Evolutionary conservation across 2,113 vertebrate genomes (phyloP).

Genomic region (Apistogramma diplotaenia): DNA sequence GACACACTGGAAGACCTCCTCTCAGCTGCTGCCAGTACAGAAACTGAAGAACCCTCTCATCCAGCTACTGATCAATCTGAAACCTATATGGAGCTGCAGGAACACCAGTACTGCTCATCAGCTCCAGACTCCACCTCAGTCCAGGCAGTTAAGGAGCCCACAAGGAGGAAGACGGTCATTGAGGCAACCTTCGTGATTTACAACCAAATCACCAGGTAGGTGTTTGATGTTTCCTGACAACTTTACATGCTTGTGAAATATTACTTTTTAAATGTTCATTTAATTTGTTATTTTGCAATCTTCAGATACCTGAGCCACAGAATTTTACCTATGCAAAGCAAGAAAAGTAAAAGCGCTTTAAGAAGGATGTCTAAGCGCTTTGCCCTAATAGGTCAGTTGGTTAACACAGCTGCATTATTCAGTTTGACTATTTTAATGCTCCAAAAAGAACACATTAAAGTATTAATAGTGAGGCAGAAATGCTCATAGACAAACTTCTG

Average conservation of each 20-base stretch:
- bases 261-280: rapidly evolving
- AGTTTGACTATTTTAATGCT: neutral
- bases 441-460: rapidly evolving
- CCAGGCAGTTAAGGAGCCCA: neutral
- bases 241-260: rapidly evolving
- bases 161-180: neutral
- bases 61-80: neutral
- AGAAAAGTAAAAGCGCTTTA: constrained; percentile 31
- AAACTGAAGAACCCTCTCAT: neutral
- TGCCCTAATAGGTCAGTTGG: constrained; percentile 41
- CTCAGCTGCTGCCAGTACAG: neutral
- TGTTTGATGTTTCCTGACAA: rapidly evolving
- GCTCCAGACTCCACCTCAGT: neutral
- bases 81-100: neutral
- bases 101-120: constrained; percentile 58
- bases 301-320: constrained; percentile 60
- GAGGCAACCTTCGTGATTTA: constrained; percentile 53
- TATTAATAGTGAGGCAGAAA: neutral
- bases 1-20: constrained; percentile 29
- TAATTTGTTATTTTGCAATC: neutral
- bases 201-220: constrained; percentile 59
- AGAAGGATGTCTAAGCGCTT: constrained; percentile 65
- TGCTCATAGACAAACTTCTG: neutral
- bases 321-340: constrained; percentile 39
- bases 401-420: neutral